Percentiles rank a stretch among this genome's conserved stretches.
Evolutionary conservation across 2,888 invertebrate species (phyloP).

Genomic region (Hypsopygia costalis): DNA sequence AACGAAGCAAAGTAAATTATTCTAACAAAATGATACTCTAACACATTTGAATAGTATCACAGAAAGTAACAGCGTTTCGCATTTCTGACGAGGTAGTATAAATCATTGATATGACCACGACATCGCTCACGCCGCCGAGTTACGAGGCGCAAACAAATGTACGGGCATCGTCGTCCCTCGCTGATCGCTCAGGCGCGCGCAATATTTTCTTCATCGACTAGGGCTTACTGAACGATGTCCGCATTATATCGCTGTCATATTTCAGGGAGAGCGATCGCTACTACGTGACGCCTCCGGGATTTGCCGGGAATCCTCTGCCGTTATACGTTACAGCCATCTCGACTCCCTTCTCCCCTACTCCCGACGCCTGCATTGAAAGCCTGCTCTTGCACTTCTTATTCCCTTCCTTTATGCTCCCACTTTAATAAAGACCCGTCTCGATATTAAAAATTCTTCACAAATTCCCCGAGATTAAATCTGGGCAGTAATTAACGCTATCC

Average conservation of each 20-base stretch:
- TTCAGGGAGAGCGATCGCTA: conserved; percentile 59
- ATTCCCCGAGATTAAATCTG: conserved; percentile 34
- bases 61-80: not conserved
- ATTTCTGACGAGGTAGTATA: not conserved
- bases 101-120: not conserved
- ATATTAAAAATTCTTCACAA: conserved; percentile 69
- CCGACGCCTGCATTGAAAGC: conserved; percentile 27
- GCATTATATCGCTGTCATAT: conserved; percentile 66
- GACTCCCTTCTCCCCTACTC: not conserved
- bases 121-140: not conserved
- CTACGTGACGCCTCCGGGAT: conserved; percentile 53
- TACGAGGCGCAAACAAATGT: conserved; percentile 2
- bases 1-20: too few species aligned
- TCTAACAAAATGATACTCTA: too few species aligned
- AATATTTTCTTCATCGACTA: conserved; percentile 66
- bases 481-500: conserved; percentile 38
- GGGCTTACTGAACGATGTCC: conserved; percentile 62
- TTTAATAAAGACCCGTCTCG: conserved; percentile 61
- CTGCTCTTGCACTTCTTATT: conserved; percentile 41
- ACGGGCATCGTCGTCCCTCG: conserved; percentile 11
- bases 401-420: conserved; percentile 39
- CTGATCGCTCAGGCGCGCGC: conserved; percentile 53
- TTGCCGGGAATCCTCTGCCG: conserved; percentile 24
- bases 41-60: too few species aligned
- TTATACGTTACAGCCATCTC: conserved; percentile 5